phyloP scores from a whole-genome alignment of 2,113 vertebrate species.

The Lichenostomus cassidix region DNA sequence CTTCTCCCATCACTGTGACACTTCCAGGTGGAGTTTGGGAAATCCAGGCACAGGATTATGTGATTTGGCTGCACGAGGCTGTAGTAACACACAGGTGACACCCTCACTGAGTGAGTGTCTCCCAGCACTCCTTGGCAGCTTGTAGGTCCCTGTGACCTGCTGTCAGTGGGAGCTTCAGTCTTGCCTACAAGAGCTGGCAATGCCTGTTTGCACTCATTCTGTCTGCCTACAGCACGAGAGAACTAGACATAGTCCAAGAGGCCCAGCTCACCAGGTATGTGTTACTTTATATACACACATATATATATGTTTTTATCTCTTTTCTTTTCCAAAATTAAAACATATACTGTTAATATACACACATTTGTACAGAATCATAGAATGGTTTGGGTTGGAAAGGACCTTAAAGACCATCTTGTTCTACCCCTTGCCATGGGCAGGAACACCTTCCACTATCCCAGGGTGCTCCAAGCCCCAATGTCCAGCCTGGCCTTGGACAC shows the following conservation, averaged over 20 bases:
- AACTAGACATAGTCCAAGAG: background rate
- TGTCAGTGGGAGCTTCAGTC: background rate
- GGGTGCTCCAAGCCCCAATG: fast-evolving
- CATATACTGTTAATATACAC: background rate
- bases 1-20: background rate
- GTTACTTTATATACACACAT: background rate
- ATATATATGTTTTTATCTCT: background rate
- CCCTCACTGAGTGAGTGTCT: background rate
- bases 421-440: background rate
- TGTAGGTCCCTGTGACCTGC: background rate
- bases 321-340: background rate
- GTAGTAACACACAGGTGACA: background rate
- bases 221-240: background rate
- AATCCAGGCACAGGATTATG: background rate
- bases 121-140: background rate
- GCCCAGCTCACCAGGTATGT: background rate
- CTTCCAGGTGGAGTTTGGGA: background rate
- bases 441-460: background rate
- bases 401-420: background rate
- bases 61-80: background rate
- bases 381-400: background rate
- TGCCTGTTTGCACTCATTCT: background rate
- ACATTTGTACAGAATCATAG: background rate
- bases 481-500: background rate
- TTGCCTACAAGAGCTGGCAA: background rate